Percentiles rank a stretch among this genome's conserved stretches.
phyloP scores from a whole-genome alignment of 2,113 vertebrate species.

The Brachypteracias leptosomus region DNA sequence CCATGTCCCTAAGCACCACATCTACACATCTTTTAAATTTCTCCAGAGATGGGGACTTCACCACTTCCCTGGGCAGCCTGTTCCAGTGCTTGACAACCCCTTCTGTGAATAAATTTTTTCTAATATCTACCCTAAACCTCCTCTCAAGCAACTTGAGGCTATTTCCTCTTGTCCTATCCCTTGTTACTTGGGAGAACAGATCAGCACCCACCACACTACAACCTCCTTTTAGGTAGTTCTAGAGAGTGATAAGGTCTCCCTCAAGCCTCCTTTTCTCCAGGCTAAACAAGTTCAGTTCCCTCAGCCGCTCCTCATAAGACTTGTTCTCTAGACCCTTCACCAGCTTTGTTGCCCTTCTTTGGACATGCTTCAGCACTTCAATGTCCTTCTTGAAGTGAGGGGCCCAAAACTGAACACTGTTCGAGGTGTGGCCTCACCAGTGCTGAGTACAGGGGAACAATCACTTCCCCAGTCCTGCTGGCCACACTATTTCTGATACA shows the following conservation, averaged over 20 bases:
- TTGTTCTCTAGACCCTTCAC: neutral
- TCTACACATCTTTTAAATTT: neutral
- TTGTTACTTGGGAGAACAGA: neutral
- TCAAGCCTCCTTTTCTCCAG: neutral
- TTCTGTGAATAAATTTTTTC: neutral
- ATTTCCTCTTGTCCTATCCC: neutral
- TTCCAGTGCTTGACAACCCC: neutral
- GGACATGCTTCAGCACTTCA: neutral
- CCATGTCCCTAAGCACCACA: neutral
- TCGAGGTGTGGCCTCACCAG: neutral
- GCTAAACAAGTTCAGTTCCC: neutral
- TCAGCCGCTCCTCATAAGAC: neutral
- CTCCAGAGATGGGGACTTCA: neutral
- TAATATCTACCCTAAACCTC: neutral
- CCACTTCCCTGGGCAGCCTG: neutral
- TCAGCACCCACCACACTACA: neutral
- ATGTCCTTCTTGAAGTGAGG: neutral
- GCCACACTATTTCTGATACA: neutral
- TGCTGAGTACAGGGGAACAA: neutral
- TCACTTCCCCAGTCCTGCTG: neutral
- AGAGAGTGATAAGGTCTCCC: neutral
- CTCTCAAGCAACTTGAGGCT: neutral
- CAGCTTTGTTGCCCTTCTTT: neutral
- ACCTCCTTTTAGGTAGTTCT: neutral
- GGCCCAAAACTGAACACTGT: neutral